phyloP scores from a whole-genome alignment of 2,888 invertebrate species.

The Xanthorhoe designata region DNA sequence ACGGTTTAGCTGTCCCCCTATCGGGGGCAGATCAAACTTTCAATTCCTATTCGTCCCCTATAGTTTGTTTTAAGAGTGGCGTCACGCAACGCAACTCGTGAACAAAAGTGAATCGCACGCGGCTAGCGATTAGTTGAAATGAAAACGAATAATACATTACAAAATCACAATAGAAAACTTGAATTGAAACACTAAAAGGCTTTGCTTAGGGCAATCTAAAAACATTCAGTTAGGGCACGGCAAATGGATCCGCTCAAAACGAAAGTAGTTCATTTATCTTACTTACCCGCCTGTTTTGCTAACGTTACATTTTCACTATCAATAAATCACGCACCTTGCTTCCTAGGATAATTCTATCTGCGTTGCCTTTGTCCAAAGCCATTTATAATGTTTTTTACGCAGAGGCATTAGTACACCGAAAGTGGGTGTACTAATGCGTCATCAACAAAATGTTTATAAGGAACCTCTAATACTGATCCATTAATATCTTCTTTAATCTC shows the following conservation, averaged over 20 bases:
- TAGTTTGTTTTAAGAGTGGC: no score
- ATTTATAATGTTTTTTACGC: constrained; percentile 61
- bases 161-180: constrained; percentile 25
- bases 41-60: no score
- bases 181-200: constrained; percentile 32
- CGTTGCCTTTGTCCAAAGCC: constrained; percentile 60
- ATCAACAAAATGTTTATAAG: constrained; percentile 9
- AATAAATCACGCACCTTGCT: constrained; percentile 78
- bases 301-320: constrained; percentile 69
- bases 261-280: constrained; percentile 81
- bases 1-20: no score
- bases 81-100: no score
- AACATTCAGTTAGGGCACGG: constrained; percentile 51
- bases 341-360: constrained; percentile 68
- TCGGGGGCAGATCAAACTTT: no score
- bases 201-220: constrained; percentile 41
- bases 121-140: no score
- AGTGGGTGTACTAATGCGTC: no score
- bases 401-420: constrained; percentile 42
- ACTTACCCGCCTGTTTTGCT: constrained; percentile 76
- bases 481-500: constrained; percentile 3
- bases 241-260: constrained; percentile 64
- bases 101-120: no score
- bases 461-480: background rate
- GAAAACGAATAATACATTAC: no score